Evolutionary conservation across 2,113 vertebrate genomes (phyloP), one percentile per base, ranked within the genome.

Genomic region (Halcyon malimbica): DNA sequence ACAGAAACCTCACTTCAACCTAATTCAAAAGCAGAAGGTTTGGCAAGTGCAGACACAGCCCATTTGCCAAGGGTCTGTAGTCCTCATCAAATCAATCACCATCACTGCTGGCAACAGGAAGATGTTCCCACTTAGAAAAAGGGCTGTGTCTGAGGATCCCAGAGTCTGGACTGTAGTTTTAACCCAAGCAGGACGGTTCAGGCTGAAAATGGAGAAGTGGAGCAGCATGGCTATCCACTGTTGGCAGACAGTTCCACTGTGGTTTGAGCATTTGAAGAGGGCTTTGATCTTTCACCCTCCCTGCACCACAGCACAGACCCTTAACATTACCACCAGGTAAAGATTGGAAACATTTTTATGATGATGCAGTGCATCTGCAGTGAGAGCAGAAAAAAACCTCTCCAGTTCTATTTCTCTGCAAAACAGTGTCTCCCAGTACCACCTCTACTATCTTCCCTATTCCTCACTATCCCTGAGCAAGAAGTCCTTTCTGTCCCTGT

Each of bases 31-130:
- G 76, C 53, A 57, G 54, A 69, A 93, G 29, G 39, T 90, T 95
- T 97, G 92, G 93, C 94, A 98, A 93, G 77, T 21, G 37, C 56
- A 88, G 74, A 31, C 5, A 14, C 37, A 91, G 35, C 15, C 64
- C 17, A 19, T 91, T 75, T 89, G 96, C 97, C 97, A 97, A 91
- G 76, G 44, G 42, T 69, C 91, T 97, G 96, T 82, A 95, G 96
- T 95, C 94, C 76, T 96, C 93, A 60, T 91, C 90, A 97, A 96
- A 97, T 81, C 94, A 59, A 89, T 90, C 87, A 51, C 54, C 71
- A 78, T 33, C 28, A 7, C 24, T 62, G 15, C 28, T 81, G 89
- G 70, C 94, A 94, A 82, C 5, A 5, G 10, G 24, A 69, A 37
- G 87, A 54, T 6, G 4, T 42, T 81, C 26, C 28, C 68, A 24